Percentiles rank a stretch among this genome's conserved stretches.
These are phyloP conservation scores for Psammodynastes pulverulentus DNA, from an alignment of 2,113 vertebrate species.

Conservation along the genomic window DNA sequence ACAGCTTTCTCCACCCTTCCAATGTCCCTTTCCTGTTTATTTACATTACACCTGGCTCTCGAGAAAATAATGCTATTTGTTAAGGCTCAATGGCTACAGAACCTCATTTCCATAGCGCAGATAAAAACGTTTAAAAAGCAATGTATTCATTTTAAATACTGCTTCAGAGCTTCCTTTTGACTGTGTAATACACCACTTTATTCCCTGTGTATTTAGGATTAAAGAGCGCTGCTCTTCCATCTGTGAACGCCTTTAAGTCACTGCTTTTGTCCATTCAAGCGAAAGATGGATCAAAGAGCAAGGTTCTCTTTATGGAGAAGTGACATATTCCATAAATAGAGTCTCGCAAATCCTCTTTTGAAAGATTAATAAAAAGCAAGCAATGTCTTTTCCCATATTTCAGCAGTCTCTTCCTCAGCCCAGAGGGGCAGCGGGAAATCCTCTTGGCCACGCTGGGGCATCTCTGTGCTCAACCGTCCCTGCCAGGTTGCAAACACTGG, in stretches of 20 bases:
- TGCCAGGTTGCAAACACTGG: conserved; percentile 27
- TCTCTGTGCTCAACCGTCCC: too few species aligned
- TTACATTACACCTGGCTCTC: neutral
- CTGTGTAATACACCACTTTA: neutral
- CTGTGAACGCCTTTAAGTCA: neutral
- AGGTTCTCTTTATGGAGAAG: neutral
- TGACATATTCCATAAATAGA: neutral
- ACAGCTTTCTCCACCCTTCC: neutral
- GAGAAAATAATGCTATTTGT: neutral
- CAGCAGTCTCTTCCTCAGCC: neutral
- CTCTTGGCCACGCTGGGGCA: conserved; percentile 12
- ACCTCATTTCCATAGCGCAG: neutral
- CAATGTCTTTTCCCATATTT: neutral
- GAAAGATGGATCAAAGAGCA: neutral
- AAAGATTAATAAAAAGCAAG: neutral
- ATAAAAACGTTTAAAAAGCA: neutral
- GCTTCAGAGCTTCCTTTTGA: neutral
- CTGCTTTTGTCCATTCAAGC: neutral
- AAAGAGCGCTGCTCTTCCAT: neutral
- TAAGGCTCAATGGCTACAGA: neutral
- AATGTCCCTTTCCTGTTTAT: neutral
- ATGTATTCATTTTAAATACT: neutral
- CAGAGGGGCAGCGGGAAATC: neutral
- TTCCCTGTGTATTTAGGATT: neutral
- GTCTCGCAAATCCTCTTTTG: neutral